Percentiles rank a stretch among this genome's conserved stretches.
phyloP scores from a whole-genome alignment of 1,140 invertebrate genomes.

The Meloidogyne hapla region DNA sequence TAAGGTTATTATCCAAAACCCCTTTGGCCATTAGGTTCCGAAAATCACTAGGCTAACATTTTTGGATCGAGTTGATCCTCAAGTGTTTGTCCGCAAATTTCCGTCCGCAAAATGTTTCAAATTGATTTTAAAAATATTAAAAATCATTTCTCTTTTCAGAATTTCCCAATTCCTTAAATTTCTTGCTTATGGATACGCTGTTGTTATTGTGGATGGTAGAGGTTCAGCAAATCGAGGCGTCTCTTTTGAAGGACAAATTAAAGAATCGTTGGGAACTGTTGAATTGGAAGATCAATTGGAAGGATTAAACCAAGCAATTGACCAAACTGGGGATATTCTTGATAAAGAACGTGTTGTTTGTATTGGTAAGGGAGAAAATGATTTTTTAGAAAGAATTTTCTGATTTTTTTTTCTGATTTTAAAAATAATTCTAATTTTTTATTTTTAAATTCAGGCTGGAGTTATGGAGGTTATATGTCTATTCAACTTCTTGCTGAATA shows the following conservation, averaged over 20 bases:
- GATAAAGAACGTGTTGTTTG: conserved; percentile 88
- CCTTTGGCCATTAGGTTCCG: too few relatives aligned
- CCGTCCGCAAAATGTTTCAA: too few relatives aligned
- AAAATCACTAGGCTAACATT: too few relatives aligned
- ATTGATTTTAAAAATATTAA: background rate
- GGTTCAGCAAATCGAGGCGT: conserved; percentile 88
- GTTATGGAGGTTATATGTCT: conserved; percentile 74
- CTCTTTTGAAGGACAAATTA: conserved; percentile 82
- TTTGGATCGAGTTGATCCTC: too few relatives aligned
- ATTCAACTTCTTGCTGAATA: conserved; percentile 53
- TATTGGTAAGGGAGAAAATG: conserved; percentile 73
- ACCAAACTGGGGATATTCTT: conserved; percentile 74
- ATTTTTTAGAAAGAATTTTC: too few relatives aligned
- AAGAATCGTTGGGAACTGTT: conserved; percentile 82
- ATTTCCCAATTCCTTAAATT: conserved; percentile 71
- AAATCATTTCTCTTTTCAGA: conserved; percentile 34
- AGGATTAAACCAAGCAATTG: conserved; percentile 83
- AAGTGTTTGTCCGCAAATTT: too few relatives aligned
- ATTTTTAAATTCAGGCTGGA: conserved; percentile 73
- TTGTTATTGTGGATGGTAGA: conserved; percentile 88
- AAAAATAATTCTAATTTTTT: background rate
- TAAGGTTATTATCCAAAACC: too few relatives aligned
- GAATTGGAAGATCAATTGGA: conserved; percentile 94
- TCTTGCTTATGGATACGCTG: conserved; percentile 90
- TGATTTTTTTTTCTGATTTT: too few relatives aligned